Base-by-base conservation (phyloP, 2,888 invertebrate genomes). In the Selenia dentaria region DNA sequence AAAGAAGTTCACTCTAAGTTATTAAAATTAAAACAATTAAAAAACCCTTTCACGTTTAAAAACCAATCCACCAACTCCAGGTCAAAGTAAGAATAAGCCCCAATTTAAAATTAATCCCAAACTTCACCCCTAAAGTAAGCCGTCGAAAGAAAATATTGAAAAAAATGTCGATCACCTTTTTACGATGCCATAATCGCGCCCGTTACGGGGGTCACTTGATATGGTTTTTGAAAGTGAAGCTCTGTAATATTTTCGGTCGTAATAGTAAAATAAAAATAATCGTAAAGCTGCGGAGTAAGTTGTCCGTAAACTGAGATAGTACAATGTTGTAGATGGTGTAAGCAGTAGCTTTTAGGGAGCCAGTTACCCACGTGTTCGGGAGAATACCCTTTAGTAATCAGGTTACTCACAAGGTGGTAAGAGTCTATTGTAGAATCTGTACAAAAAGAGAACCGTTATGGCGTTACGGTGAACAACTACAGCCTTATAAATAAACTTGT, bases 201-300 rank as follows among this genome's bases (percentile, higher is more conserved):
- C 60, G 74, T 82, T 79, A 71, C 57, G 60, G 64, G 74, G 78
- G 81, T 80, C 79, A 81, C 74, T 81, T 70, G 74, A 70, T 70
- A 75, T 67, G 67, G 68, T 69, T 67, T 64, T 67, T 59, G 54
- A 54, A 56, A 58, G 49, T 53, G 45, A 47, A 55, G 53, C 51
- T 52, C 40, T 37, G 75, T 81, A 76, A 79, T 81, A 82, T 79
- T 82, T 80, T 68, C 53, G 68, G 70, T 66, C 71, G 73, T 82
- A 79, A 82, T 73, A 80, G 74, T 83, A 82, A 81, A 83, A 84
- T 82, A 80, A 82, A 82, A 79, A 83, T 79, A 76, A 76, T 67
- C 74, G 70, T 85, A 82, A 58, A 58, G 40, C 28, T 29, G 26
- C 11, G 50, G 32, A 43, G 51, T 51, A 40, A 47, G 45, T 51